Base-by-base conservation (phyloP, 37 sponge, comb jelly and placozoan species). In the Chondrosia reniformis region DNA sequence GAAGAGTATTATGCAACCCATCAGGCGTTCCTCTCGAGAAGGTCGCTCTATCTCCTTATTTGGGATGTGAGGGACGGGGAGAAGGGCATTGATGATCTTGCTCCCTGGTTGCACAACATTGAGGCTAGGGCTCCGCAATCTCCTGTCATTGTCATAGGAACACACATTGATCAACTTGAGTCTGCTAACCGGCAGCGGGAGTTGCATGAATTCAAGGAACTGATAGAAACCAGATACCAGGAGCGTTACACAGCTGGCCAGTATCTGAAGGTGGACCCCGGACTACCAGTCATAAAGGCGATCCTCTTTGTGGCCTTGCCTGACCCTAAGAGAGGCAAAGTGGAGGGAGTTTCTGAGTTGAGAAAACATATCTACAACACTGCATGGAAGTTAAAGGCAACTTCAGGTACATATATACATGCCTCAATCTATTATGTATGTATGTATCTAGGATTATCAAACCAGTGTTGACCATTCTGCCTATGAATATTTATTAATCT, bases 1-100 rank as follows among this genome's bases (percentile, higher is more conserved):
- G 93, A 92, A 71, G 96, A 92, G 84, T 95, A 95, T 75, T 95
- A 95, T 74, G 92, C 86, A 63, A 95, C 96, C 54, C 96, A 95
- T 72, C 96, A 95, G 80, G 86, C 86, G 61, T 95, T 95, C 83
- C 85, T 95, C 59, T 92, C 96, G 33, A 44, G 81, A 17, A 87
- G 93, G 5, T 83, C 96, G 0, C 90, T 95, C 32, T 95, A 95
- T 46, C 83, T 95, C 65, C 81, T 89, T 27, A 80, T 95, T 22
- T 95, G 86, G 87, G 80, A 86, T 67, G 64, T 84, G 34, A 80
- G 45, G 19, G 57, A 84, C 4, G 90, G 87, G n/a, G 81, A 84
- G 76, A 69, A 92, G 1, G 96, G 96, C 21, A 89, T 95, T 33
- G 72, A 86, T 10, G 65, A 77, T 0, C 81, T 95, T 27, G 90